Base-by-base conservation (phyloP, 2,888 invertebrate species). In the Cephus pygmeus region DNA sequence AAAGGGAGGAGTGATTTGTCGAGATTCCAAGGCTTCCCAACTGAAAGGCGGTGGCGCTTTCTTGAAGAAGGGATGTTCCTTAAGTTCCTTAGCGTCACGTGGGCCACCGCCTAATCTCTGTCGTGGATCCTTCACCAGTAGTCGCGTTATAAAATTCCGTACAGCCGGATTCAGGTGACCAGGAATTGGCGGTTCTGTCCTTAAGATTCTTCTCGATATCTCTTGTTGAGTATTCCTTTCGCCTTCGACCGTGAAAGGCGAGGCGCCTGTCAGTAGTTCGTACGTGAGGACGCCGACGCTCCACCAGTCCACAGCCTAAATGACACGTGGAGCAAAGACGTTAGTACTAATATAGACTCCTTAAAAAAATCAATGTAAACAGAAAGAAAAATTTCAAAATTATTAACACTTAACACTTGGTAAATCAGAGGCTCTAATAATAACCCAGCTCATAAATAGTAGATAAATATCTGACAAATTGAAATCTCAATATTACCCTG, bases 241-340 rank as follows among this genome's bases (percentile, higher is more conserved):
- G 34, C 98, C 98, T 87, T 98, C 98, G 0, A 98, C 97, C 12
- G 99, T 98, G 92, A 99, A 99, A 3, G 99, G 99, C 0, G 98
- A 98, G 11, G 98, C 98, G 76, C 99, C 99, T 0, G 98, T 99
- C 77, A 99, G 92, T 73, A 99, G 94, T 92, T 99, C 99, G 93
- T 98, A 99, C 0, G 98, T 97, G 73, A 99, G 92, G 2, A 99
- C 98, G 11, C 98, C 98, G 11, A 99, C 96, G 40, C 98, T 98
- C 99, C 99, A 99, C 99, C 99, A 99, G 93, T 99, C 99, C 11
- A 98, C 99, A 75, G 98, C 97, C 96, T 97, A 93, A 35, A 91
- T 91, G 88, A 89, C 92, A 92, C 56, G 83, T 35, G 12, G 75
- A 9, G 74, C 15, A 35, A 3, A 69, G 35, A 76, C 6, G 3